phyloP scores from a whole-genome alignment of 1,140 invertebrate species.

The Brachionus rubens region DNA sequence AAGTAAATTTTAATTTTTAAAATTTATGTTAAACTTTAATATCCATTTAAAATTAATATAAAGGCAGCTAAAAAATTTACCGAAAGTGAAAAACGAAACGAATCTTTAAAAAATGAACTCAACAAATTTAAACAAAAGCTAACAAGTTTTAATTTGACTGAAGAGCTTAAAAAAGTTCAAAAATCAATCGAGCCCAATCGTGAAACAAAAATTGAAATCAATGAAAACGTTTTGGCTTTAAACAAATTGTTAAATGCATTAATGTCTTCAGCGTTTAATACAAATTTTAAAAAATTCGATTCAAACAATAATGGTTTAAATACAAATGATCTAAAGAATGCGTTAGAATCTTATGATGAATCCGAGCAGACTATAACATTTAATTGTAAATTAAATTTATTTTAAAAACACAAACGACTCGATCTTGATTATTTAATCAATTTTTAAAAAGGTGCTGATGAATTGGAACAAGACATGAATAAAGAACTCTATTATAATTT shows the following conservation, averaged over 20 bases:
- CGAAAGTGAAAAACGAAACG: constrained; percentile 3
- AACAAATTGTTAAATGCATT: neutral
- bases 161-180: neutral
- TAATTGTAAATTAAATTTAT: no score
- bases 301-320: no score
- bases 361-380: no score
- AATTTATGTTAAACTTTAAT: neutral
- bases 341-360: no score
- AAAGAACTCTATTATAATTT: neutral
- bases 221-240: neutral
- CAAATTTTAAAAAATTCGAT: no score
- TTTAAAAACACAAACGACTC: no score
- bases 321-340: no score
- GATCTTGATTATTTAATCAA: no score
- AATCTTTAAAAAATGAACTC: neutral
- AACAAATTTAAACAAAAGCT: neutral
- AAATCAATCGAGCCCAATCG: neutral
- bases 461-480: neutral
- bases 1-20: neutral
- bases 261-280: neutral
- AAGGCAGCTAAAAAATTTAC: constrained; percentile 17
- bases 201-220: neutral
- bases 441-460: no score
- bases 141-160: neutral
- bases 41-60: neutral